Evolutionary conservation across 1,140 invertebrate genomes (phyloP), one percentile per base, ranked within the genome.

Genomic region (Pogonomyrmex barbatus): DNA sequence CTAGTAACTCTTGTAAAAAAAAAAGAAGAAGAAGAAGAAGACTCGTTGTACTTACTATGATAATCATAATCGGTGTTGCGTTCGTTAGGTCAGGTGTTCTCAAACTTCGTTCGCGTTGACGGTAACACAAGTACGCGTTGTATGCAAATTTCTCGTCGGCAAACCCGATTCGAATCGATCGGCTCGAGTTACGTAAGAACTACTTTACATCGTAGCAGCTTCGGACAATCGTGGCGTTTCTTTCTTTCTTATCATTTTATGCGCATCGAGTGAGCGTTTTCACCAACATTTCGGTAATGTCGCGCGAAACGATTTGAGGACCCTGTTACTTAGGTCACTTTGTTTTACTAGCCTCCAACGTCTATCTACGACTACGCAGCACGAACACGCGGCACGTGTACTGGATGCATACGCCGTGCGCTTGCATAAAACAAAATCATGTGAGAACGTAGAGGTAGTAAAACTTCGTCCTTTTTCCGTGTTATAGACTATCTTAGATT

Each of bases 401-500:
- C 67, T 33, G 67, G 67, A 45, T 82, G 65, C 67, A 73, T 36
- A 58, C 42, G 24, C 24, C 24, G 24, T 54, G 63, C 68, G 36
- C 54, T 42, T 56, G 54, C 54, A 75, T 73, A 83, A 73, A 81
- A 70, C 9, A 45, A 58, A 56, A 73, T 50, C 30, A 2, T 83
- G 30, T 75, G 50, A 83, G 70, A 56, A 83, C n/a, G 30, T 83
- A 83, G 79, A 73, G 42, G 2, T 83, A 75, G 45, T 50, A 47
- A 83, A 73, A 83, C 42, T 24, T 83, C 54, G 79, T 60, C 33
- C 33, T 12, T 68, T 71, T 83, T 83, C 36, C 79, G 54, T 60
- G 79, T 83, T 75, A 62, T 73, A 82, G 54, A 82, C 52, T 68
- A 68, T 42, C 33, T 82, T 83, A 83, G 79, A 83, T 30, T 83